Percentiles rank a stretch among this genome's conserved stretches.
Evolutionary conservation across 2,888 invertebrate genomes (phyloP).

Genomic region (Argyresthia goedartella): DNA sequence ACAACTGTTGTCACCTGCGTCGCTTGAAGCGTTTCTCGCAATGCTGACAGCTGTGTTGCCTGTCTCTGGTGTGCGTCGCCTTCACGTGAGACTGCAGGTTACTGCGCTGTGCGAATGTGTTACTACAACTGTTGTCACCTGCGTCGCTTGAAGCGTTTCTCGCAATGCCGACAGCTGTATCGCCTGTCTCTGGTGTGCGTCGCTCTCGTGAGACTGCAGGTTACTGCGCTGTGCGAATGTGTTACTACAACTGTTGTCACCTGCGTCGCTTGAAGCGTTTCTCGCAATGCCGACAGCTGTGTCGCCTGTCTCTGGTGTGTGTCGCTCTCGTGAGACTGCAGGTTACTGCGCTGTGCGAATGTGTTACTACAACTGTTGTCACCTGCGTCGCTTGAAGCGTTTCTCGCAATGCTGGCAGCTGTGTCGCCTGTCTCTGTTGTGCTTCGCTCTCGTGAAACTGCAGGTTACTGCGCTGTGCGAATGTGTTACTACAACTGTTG

Average conservation of each 20-base stretch:
- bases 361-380: conserved; percentile 81
- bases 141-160: conserved; percentile 79
- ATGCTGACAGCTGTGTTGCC: conserved; percentile 76
- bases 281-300: too few species aligned
- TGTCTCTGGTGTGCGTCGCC: conserved; percentile 83
- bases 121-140: conserved; percentile 79
- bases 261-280: too few species aligned
- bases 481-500: conserved; percentile 46
- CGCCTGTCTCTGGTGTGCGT: conserved; percentile 83
- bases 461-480: conserved; percentile 86
- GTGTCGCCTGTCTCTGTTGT: too few species aligned
- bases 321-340: too few species aligned
- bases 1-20: conserved; percentile 75
- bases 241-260: conserved; percentile 81
- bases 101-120: conserved; percentile 84
- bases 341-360: conserved; percentile 86
- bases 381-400: too few species aligned
- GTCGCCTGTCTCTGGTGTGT: too few species aligned
- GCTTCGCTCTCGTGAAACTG: too few species aligned
- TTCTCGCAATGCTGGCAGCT: too few species aligned
- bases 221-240: conserved; percentile 87
- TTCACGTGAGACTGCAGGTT: conserved; percentile 86
- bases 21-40: conserved; percentile 84
- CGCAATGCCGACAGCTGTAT: conserved; percentile 78
- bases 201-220: conserved; percentile 82